Percentiles rank a stretch among this genome's conserved stretches.
Evolutionary conservation across 2,113 vertebrate genomes (phyloP).

Genomic region (Nasalis larvatus): DNA sequence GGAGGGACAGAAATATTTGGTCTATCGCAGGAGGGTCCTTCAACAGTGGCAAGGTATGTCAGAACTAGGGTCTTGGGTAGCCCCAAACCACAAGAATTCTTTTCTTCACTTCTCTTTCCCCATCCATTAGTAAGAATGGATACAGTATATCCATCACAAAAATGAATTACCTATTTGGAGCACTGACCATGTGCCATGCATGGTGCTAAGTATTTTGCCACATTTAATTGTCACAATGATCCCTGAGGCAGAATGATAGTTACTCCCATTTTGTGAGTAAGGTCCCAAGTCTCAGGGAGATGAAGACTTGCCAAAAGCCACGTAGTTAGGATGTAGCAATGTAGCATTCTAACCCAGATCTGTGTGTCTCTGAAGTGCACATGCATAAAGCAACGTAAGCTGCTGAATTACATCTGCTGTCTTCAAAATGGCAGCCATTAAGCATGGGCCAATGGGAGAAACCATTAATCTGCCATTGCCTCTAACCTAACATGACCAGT

Average conservation of each 20-base stretch:
- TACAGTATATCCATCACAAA: not conserved
- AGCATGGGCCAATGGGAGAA: not conserved
- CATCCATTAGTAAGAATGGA: not conserved
- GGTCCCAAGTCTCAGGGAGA: not conserved
- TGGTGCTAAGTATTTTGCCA: not conserved
- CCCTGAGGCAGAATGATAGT: not conserved
- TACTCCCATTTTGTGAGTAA: not conserved
- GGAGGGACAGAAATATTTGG: not conserved
- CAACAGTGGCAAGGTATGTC: not conserved
- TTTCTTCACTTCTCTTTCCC: not conserved
- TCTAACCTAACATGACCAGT: not conserved
- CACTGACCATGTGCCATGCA: not conserved
- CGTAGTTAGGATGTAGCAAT: not conserved
- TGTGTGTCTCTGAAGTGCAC: not conserved
- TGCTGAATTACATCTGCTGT: not conserved
- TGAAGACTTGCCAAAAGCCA: not conserved
- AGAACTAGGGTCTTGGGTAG: not conserved
- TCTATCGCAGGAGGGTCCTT: not conserved
- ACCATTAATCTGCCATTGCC: not conserved
- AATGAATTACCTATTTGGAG: not conserved
- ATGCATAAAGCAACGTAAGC: not conserved
- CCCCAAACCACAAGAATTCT: not conserved
- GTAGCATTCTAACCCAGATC: not conserved
- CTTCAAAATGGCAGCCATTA: not conserved
- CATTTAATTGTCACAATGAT: not conserved